A percentile compares a stretch with the other conserved stretches of the same genome.
Evolutionary conservation across 1,140 invertebrate species (phyloP).

Genomic region (Lasioglossum albipes): DNA sequence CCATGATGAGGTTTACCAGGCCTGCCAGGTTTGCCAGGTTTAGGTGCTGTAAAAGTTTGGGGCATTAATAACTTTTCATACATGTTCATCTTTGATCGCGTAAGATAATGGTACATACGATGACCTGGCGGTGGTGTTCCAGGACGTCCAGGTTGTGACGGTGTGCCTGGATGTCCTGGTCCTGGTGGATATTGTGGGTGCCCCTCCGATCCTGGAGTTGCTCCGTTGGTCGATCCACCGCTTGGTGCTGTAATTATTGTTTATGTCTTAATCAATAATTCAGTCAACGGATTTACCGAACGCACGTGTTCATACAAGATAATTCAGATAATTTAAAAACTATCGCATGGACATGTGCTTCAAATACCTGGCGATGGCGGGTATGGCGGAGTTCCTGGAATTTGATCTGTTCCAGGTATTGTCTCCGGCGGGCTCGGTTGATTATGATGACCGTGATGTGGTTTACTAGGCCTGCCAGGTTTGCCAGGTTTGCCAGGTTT

Average conservation of each 20-base stretch:
- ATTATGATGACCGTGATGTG: constrained; percentile 8
- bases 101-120: no score
- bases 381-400: constrained; percentile 50
- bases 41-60: neutral
- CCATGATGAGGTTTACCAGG: constrained; percentile 7
- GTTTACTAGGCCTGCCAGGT: neutral
- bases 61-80: no score
- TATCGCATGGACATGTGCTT: neutral
- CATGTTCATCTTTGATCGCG: no score
- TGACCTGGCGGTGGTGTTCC: constrained; percentile 57
- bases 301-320: no score
- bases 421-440: neutral
- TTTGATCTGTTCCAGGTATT: neutral
- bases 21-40: constrained; percentile 11
- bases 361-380: neutral
- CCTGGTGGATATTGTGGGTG: constrained; percentile 46
- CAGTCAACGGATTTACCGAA: no score
- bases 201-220: neutral
- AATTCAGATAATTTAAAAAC: neutral
- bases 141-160: neutral
- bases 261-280: neutral
- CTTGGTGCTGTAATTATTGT: neutral
- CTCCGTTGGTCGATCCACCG: neutral
- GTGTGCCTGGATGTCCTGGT: constrained; percentile 56
- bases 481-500: constrained; percentile 16